Evolutionary conservation across 2,113 vertebrate genomes (phyloP).

Genomic region (Callaeas wilsoni): DNA sequence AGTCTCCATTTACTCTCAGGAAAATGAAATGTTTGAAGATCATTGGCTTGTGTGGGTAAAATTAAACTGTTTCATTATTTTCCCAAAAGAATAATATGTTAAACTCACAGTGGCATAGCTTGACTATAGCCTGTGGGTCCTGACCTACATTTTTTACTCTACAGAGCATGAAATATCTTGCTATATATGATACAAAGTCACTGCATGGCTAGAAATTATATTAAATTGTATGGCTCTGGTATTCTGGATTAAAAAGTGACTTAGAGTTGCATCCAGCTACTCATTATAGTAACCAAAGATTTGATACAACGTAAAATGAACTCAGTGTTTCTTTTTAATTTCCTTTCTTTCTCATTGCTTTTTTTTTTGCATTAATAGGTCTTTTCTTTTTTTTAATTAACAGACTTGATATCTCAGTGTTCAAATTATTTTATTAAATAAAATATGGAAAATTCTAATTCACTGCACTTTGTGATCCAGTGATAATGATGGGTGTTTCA

Average conservation of each 20-base stretch:
- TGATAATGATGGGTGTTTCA: not conserved
- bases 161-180: conserved; percentile 19
- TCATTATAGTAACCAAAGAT: not conserved
- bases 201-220: not conserved
- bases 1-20: not conserved
- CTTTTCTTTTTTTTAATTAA: not conserved
- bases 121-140: conserved; percentile 7
- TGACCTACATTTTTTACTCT: conserved; percentile 49
- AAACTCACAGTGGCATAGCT: not conserved
- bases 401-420: not conserved
- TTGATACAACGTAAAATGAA: not conserved
- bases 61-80: conserved; percentile 40
- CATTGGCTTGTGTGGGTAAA: not conserved
- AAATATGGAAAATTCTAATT: not conserved
- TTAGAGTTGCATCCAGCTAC: not conserved
- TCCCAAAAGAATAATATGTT: not conserved
- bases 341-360: not conserved
- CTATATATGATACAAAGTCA: not conserved
- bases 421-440: not conserved
- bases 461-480: not conserved
- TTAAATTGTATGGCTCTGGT: not conserved
- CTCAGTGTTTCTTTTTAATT: not conserved
- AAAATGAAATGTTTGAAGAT: conserved; percentile 15
- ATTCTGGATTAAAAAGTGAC: not conserved
- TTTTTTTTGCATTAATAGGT: not conserved